A percentile compares a stretch with the other conserved stretches of the same genome.
These are phyloP conservation scores for Apus apus DNA, from an alignment of 2,113 vertebrate genomes.

Conservation along the genomic window DNA sequence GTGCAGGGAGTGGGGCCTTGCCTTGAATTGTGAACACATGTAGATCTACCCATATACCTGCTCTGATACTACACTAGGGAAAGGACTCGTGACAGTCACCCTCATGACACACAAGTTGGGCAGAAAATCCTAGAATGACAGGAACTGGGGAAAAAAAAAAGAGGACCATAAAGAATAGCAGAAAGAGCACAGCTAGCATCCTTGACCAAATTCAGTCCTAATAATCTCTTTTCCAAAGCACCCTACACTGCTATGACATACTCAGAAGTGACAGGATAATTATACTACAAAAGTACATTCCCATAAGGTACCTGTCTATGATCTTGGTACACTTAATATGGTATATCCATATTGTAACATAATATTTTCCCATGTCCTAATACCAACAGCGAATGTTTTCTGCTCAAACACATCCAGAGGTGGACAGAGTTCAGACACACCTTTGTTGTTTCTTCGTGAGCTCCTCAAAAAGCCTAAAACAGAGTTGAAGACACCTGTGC, in stretches of 20 bases:
- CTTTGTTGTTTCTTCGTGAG: neutral
- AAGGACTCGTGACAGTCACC: neutral
- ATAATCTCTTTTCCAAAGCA: neutral
- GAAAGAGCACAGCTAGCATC: neutral
- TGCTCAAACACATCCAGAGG: neutral
- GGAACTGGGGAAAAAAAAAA: neutral
- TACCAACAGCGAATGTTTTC: neutral
- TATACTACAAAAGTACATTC: neutral
- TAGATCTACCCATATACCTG: neutral
- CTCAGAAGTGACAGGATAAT: neutral
- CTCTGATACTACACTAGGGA: neutral
- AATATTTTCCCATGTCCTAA: neutral
- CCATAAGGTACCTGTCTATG: neutral
- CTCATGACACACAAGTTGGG: neutral
- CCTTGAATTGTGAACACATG: neutral
- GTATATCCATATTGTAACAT: neutral
- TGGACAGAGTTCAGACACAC: neutral
- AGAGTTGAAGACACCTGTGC: neutral
- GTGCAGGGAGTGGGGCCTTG: accelerated
- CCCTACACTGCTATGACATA: neutral
- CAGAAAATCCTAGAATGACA: neutral
- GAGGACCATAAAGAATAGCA: neutral
- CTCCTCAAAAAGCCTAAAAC: neutral
- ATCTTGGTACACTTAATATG: neutral
- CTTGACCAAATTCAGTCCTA: neutral